These are phyloP conservation scores for Aleiodes sp. DNA, from an alignment of 1,140 invertebrate genomes.

Conservation along the genomic window DNA sequence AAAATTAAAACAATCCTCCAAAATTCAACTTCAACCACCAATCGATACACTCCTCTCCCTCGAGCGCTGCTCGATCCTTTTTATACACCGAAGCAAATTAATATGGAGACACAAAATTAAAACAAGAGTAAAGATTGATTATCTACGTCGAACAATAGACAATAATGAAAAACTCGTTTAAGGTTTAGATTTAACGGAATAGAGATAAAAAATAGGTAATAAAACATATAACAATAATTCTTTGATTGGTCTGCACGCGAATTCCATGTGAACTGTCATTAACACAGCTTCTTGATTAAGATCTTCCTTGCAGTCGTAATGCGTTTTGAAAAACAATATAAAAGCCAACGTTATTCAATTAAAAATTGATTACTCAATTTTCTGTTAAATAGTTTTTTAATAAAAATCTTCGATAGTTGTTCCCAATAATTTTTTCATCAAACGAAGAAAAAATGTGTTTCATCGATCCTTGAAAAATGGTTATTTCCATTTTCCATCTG, in stretches of 20 bases:
- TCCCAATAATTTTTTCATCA: too few relatives aligned
- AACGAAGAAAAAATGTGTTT: too few relatives aligned
- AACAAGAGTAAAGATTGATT: conserved; percentile 2
- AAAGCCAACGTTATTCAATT: not conserved
- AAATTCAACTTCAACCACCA: too few relatives aligned
- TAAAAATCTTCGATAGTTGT: too few relatives aligned
- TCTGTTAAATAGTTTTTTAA: too few relatives aligned
- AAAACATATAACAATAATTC: not conserved
- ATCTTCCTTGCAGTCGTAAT: not conserved
- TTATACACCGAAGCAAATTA: not conserved
- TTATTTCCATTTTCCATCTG: too few relatives aligned
- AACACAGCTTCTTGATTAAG: not conserved
- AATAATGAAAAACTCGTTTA: not conserved
- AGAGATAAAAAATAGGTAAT: too few relatives aligned
- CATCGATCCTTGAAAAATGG: too few relatives aligned
- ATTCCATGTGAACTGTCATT: not conserved
- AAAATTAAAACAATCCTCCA: too few relatives aligned
- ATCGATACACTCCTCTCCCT: too few relatives aligned
- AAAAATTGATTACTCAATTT: not conserved
- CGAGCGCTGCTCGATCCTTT: not conserved
- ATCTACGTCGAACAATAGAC: conserved; percentile 4
- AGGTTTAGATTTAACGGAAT: too few relatives aligned
- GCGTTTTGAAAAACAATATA: not conserved
- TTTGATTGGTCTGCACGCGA: not conserved
- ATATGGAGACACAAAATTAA: not conserved